Conservation (phyloP, 2,113 vertebrate species). For the Stegastes partitus region DNA sequence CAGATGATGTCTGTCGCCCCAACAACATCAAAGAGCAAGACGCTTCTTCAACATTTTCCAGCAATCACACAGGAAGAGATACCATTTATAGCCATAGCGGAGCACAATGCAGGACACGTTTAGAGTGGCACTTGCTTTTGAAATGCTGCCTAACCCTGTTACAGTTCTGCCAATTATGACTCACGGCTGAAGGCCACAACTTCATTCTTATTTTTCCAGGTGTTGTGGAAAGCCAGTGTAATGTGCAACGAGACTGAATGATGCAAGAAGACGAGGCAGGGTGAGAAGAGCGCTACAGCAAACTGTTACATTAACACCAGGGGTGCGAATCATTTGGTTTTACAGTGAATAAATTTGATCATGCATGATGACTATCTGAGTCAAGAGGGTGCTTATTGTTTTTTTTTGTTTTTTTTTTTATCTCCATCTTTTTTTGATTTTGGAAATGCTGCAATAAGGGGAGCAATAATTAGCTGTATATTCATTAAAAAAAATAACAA, state of each 20-base stretch:
- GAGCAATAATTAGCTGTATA: too few species aligned
- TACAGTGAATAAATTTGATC: neutral
- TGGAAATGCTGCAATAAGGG: neutral
- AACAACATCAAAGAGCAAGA: neutral
- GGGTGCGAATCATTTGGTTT: constrained; percentile 9
- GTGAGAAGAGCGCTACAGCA: constrained; percentile 2
- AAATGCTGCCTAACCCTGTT: neutral
- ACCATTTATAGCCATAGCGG: neutral
- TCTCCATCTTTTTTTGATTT: neutral
- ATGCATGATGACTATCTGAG: neutral
- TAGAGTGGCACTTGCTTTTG: neutral
- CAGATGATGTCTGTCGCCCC: neutral
- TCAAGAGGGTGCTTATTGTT: neutral
- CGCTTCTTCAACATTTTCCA: neutral
- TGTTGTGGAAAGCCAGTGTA: constrained; percentile 4
- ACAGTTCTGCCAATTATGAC: neutral
- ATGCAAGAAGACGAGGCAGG: neutral
- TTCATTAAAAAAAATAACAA: too few species aligned
- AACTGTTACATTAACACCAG: constrained; percentile 7
- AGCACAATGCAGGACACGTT: neutral
- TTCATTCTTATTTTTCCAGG: constrained; percentile 16
- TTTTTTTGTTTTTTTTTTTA: neutral
- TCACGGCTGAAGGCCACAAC: constrained; percentile 9
- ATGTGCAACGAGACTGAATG: neutral
- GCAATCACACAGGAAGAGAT: neutral